Conservation (phyloP, 2,888 invertebrate species). For the Sinhomidia bicolor region DNA sequence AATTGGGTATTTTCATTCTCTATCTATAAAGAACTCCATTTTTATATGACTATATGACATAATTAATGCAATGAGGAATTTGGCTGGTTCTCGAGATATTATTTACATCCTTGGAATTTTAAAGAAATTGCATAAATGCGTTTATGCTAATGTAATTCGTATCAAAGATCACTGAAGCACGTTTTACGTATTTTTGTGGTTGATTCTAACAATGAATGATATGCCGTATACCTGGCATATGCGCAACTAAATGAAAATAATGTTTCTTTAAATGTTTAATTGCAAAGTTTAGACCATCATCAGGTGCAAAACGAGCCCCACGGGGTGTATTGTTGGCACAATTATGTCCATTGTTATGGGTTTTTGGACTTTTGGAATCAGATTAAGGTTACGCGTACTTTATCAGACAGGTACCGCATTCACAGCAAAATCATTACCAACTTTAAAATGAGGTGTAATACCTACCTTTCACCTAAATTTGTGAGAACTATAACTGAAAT, state of each 20-base stretch:
- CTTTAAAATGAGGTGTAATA: no score
- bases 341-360: not conserved
- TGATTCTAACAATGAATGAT: no score
- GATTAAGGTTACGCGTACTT: conserved; percentile 10
- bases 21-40: no score
- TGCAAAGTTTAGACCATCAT: not conserved
- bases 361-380: not conserved
- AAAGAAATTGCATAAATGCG: not conserved
- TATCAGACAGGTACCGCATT: not conserved
- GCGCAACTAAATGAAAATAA: not conserved
- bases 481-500: not conserved
- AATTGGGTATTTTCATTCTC: no score
- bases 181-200: no score
- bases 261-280: not conserved
- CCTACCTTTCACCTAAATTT: not conserved
- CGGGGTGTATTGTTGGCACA: not conserved
- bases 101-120: not conserved
- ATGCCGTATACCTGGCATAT: no score
- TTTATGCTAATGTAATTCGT: no score
- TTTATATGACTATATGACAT: no score
- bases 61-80: not conserved
- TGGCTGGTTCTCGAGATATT: not conserved
- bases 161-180: not conserved
- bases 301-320: not conserved
- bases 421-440: not conserved